A percentile compares a stretch with the other conserved stretches of the same genome.
These are phyloP conservation scores for Acomys russatus DNA, from an alignment of 2,797 vertebrate species.

Conservation along the genomic window DNA sequence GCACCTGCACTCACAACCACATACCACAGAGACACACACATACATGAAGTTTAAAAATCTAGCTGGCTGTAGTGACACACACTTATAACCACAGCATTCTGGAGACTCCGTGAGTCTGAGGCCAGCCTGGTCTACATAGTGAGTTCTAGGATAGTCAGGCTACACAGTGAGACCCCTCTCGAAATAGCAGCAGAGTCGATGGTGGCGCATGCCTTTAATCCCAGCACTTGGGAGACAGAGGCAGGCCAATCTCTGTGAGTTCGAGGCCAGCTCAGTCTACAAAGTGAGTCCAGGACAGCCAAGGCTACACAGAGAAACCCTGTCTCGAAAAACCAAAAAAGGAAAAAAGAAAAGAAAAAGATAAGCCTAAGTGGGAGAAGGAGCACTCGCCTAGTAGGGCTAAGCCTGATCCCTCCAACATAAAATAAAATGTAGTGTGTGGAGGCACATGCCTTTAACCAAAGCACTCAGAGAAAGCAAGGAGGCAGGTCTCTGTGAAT, in stretches of 20 bases:
- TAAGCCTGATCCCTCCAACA: too few relatives aligned
- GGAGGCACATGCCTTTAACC: not conserved
- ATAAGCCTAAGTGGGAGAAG: too few relatives aligned
- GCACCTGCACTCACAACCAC: not conserved
- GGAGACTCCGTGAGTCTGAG: not conserved
- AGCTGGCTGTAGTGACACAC: not conserved
- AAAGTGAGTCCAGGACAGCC: not conserved
- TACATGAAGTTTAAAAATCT: not conserved
- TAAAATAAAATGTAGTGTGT: too few relatives aligned
- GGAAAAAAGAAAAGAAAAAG: not conserved
- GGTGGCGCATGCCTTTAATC: too few relatives aligned
- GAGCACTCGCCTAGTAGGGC: too few relatives aligned
- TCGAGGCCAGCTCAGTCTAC: too few relatives aligned
- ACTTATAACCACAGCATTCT: not conserved
- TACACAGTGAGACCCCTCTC: not conserved
- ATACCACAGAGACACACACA: not conserved
- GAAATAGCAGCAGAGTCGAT: not conserved
- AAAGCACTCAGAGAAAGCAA: not conserved
- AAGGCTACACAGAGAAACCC: not conserved
- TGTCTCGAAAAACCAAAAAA: not conserved
- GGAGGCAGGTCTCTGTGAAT: not conserved
- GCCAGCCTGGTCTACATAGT: not conserved
- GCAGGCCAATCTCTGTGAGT: too few relatives aligned
- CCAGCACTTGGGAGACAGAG: too few relatives aligned
- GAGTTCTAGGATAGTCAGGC: not conserved